Evolutionary conservation across 2,113 vertebrate species (phyloP).

Genomic region (Engraulis encrasicolus): DNA sequence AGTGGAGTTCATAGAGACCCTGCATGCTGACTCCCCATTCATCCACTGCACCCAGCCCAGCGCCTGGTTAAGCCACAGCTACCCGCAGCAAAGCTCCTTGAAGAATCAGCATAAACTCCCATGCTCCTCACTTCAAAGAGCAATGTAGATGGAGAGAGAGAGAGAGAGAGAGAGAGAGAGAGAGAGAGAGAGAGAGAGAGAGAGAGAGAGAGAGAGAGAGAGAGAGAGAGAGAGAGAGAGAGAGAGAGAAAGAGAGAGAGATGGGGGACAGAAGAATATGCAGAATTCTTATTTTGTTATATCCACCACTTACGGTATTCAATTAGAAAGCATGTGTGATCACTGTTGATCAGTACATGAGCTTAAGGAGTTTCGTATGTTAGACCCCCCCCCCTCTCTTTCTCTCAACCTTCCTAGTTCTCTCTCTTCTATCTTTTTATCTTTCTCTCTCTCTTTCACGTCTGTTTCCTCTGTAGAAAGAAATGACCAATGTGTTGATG

Average conservation of each 20-base stretch:
- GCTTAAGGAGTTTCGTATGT: neutral
- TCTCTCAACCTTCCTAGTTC: neutral
- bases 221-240: neutral
- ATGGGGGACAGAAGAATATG: neutral
- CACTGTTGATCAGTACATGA: neutral
- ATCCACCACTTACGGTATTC: neutral
- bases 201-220: neutral
- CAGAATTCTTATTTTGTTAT: neutral
- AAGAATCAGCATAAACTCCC: neutral
- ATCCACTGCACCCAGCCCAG: neutral
- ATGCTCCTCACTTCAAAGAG: neutral
- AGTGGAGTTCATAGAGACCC: neutral
- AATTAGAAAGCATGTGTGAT: neutral
- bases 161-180: neutral
- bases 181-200: neutral
- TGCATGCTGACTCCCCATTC: neutral
- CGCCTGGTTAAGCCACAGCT: neutral
- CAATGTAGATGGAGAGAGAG: neutral
- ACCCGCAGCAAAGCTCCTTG: neutral
- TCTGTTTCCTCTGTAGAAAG: neutral
- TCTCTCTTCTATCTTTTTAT: neutral
- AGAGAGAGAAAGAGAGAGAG: neutral
- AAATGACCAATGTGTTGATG: conserved; percentile 25
- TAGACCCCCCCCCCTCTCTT: neutral
- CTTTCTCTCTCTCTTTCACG: too few species aligned